Base-by-base conservation (phyloP, 2,113 vertebrate species). In the Notechis scutatus region DNA sequence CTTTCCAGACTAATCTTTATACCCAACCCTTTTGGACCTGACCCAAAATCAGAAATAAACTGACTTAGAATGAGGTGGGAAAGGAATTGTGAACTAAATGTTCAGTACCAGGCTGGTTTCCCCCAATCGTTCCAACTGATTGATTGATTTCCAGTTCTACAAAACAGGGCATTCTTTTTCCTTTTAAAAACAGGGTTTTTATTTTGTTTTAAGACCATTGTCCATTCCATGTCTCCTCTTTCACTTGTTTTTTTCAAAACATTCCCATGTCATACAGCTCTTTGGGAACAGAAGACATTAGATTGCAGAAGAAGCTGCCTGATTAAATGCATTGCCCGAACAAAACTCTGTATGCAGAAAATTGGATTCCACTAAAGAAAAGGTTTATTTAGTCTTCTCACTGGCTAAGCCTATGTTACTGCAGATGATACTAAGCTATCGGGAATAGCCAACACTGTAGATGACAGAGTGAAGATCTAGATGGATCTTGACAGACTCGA, bases 1-100 rank as follows among this genome's bases (percentile, higher is more conserved):
- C 94, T 96, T 95, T 91, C 69, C 94, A 96, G 94, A 93, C 85
- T 96, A 95, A 96, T 96, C 95, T 95, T 94, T 45, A 61, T 24
- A 39, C 85, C 92, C 39, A 94, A 93, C 88, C 94, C 96, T 93
- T 93, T 93, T 94, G 91, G 94, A 89, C 1, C n/a, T 91, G 93
- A 21, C 93, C 91, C 64, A 92, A 95, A 95, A 94, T 87, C 18
- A 93, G 94, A 96, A 95, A 94, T 64, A 94, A 96, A 95, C 89
- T 92, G 5, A 92, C 91, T 91, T 94, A 8, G 15, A 85, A 93
- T 90, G 89, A 95, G 94, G 47, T 61, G 81, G 86, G n/a, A 92
- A 96, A 95, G 15, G 52, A 95, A 94, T 14, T 88, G 4, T 95
- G 93, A 94, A 88, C 94, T 50, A 91, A 89, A 95, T 93, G 87